phyloP scores from a whole-genome alignment of 2,888 invertebrate genomes.

The Mantis religiosa region DNA sequence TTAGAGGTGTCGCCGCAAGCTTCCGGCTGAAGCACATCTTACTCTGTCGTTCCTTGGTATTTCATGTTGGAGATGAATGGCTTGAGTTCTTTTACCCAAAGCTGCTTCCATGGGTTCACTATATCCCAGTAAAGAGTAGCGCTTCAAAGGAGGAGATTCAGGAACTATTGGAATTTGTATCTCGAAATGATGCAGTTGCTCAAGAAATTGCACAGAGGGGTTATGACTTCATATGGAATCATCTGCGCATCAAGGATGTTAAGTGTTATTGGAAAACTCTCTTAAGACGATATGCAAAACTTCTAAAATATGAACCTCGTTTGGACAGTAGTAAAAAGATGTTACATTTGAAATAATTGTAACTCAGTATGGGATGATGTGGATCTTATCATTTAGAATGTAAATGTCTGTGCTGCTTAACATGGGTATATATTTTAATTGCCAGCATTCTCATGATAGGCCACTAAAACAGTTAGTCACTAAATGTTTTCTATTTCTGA shows the following conservation, averaged over 20 bases:
- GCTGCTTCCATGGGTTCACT: conserved; percentile 93
- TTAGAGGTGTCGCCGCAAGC: conserved; percentile 94
- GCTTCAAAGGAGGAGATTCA: conserved; percentile 66
- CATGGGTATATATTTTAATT: too few relatives aligned
- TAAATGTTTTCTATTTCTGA: too few relatives aligned
- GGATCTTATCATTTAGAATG: too few relatives aligned
- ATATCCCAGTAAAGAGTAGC: conserved; percentile 75
- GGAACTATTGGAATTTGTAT: conserved; percentile 69
- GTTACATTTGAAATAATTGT: background rate
- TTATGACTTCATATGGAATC: conserved; percentile 75
- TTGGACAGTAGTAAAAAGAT: background rate
- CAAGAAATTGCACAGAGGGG: conserved; percentile 79
- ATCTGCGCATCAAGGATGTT: conserved; percentile 77
- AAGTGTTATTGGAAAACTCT: conserved; percentile 83
- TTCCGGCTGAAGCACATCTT: conserved; percentile 95
- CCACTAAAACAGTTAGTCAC: too few relatives aligned
- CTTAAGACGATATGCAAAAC: conserved; percentile 66
- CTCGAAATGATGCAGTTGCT: conserved; percentile 67
- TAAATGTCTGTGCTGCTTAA: too few relatives aligned
- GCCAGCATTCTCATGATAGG: too few relatives aligned
- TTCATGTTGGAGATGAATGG: conserved; percentile 94
- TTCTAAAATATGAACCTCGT: conserved; percentile 62
- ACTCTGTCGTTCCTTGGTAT: conserved; percentile 85
- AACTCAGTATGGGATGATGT: too few relatives aligned
- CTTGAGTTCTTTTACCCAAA: conserved; percentile 89